Evolutionary conservation across 2,888 invertebrate species (phyloP), one percentile per base, ranked within the genome.

Genomic region (Caenorhabditis sp.): DNA sequence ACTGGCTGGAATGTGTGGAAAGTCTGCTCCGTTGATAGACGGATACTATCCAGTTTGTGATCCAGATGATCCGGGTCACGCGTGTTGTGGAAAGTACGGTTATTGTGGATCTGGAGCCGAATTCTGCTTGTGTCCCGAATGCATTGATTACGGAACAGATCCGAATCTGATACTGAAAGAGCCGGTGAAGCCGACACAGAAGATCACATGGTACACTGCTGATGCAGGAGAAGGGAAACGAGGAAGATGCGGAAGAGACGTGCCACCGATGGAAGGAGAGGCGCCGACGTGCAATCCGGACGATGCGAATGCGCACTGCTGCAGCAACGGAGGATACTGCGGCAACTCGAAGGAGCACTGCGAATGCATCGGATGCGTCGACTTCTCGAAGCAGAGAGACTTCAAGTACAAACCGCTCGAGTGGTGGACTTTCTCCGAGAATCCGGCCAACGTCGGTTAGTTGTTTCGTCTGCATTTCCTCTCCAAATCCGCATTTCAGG

Each of bases 31-130:
- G 3, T 82, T 92, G 40, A 87, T 87, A 67, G 88, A 91, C 28
- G 91, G 91, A 1, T 89, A 80, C 61, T 91, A 91, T 79, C 89
- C 91, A 1, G 90, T 91, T 15, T 91, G 91, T 67, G 91, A 91
- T 78, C 91, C 91, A 2, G 90, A 90, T 62, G 91, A 92, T 80
- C 90, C 90, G 1, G 90, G 89, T 8, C 89, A 90, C 68, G 84
- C 90, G 47, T 91, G 91, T 80, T 91, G 91, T 61, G 89, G 92
- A 71, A 86, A 86, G 65, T 89, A 77, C 62, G 91, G 91, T 2
- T 92, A 89, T 60, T 91, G 91, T 74, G 91, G 91, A 20, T 81
- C 83, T 3, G 92, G 91, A 0, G 77, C 88, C 6, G 88, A 90
- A n/a, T 92, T 86, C 82, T 91, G 91, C 77, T 82, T 84, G n/a